Evolutionary conservation across 2,113 vertebrate species (phyloP), one percentile per base, ranked within the genome.

Genomic region (Periophthalmodon schlosseri): DNA sequence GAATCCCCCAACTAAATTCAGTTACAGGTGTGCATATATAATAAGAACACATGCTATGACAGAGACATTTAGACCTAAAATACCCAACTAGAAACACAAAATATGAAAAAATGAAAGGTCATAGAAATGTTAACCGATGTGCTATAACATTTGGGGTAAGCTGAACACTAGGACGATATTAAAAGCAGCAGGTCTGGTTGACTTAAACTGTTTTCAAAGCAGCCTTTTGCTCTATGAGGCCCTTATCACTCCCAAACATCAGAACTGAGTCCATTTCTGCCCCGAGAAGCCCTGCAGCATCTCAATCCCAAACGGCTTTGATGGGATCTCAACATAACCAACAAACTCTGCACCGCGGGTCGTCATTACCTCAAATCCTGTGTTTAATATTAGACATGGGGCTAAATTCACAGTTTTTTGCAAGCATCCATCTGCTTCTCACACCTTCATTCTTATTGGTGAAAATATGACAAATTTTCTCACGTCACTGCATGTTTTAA

Each of bases 321-420:
- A 90, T 75, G 52, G 49, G 58, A 65, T 61, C 73, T 90, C 74
- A 80, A 79, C 50, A 78, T 67, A 21, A 64, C 74, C 72, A 79
- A 39, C 69, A 74, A 73, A 73, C 18, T 70, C 68, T 50, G 12
- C 63, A 65, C 76, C 83, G 18, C 70, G 68, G 74, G 81, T 80
- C 77, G 84, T 86, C 85, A 85, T 85, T 85, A 85, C 74, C 78
- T 81, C 56, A 77, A 81, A 74, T 77, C 80, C 67, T 21, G 33
- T 66, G 70, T 72, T 61, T 72, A 75, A 79, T 83, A 77, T 74
- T 61, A 49, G 49, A 24, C 33, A 15, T 49, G 20, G 44, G 24
- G 44, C 11, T 6, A 68, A 68, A 46, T 21, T 73, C 74, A 67
- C 24, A 28, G 20, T 60, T 66, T 67, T 68, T 57, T 58, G 66